phyloP scores from a whole-genome alignment of 2,797 vertebrate genomes.

The Aselliscus stoliczkanus region DNA sequence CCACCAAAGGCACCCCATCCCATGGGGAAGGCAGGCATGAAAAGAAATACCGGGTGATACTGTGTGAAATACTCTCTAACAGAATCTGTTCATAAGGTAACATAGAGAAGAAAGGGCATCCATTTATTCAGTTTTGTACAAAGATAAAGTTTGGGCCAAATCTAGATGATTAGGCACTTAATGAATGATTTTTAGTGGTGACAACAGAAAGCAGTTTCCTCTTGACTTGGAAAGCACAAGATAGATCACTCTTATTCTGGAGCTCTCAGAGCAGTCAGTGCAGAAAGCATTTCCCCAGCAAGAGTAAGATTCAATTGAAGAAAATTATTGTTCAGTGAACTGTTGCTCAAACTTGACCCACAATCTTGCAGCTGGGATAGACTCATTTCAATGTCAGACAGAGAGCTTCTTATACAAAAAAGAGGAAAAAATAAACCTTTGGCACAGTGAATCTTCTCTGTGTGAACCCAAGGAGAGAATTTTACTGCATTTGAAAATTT shows the following conservation, averaged over 20 bases:
- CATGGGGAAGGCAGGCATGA: not conserved
- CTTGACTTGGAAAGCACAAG: not conserved
- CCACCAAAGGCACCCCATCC: not conserved
- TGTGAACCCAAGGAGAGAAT: not conserved
- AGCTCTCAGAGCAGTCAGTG: not conserved
- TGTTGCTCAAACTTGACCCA: conserved; percentile 45
- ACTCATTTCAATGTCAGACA: not conserved
- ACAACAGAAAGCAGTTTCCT: not conserved
- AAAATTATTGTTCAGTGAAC: conserved; percentile 38
- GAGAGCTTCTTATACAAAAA: not conserved
- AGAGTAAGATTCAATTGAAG: not conserved
- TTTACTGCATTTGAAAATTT: conserved; percentile 19
- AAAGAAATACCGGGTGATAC: not conserved
- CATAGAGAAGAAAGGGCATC: not conserved
- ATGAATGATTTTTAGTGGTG: not conserved
- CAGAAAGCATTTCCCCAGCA: not conserved
- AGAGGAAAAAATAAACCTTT: not conserved
- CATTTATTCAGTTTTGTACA: not conserved
- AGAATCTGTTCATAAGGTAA: not conserved
- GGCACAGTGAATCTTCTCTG: not conserved
- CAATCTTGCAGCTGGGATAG: conserved; percentile 20
- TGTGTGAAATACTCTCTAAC: not conserved
- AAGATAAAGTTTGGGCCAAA: not conserved
- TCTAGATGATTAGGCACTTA: not conserved
- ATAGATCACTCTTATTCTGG: not conserved